These are phyloP conservation scores for Rotaria magnacalcarata DNA, from an alignment of 2,888 invertebrate species.

Conservation along the genomic window DNA sequence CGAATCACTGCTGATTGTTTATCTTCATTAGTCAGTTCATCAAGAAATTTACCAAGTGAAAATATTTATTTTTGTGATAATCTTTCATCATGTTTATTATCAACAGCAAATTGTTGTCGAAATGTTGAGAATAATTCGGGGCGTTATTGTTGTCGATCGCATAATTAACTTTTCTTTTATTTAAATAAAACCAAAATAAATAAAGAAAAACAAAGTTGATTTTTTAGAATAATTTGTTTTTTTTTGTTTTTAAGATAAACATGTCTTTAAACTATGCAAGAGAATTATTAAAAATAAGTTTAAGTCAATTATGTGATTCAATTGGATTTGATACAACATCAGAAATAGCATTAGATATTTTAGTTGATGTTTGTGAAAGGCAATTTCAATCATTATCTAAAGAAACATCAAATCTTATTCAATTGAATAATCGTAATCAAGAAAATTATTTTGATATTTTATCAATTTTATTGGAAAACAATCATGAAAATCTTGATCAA, in stretches of 20 bases:
- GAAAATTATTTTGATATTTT: not conserved
- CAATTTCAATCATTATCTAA: not conserved
- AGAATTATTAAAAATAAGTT: not conserved
- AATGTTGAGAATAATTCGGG: not conserved
- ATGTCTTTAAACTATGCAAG: not conserved
- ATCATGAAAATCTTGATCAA: not conserved
- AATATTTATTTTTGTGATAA: constrained; percentile 25
- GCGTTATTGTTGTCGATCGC: not conserved
- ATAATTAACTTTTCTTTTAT: not conserved
- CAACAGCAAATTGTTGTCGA: not conserved
- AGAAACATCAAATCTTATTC: constrained; percentile 15
- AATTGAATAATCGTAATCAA: not conserved
- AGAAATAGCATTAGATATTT: not conserved
- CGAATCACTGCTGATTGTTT: not conserved
- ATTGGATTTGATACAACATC: constrained; percentile 20
- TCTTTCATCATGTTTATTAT: not conserved
- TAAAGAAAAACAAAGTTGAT: not conserved
- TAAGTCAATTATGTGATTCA: constrained; percentile 11
- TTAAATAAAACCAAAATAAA: not conserved
- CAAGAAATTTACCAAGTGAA: not conserved
- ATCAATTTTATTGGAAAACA: not conserved
- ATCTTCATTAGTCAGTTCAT: not conserved
- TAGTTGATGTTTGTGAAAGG: constrained; percentile 13
- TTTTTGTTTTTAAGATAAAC: no score
- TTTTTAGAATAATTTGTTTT: no score